A percentile compares a stretch with the other conserved stretches of the same genome.
These are phyloP conservation scores for Coelopa pilipes DNA, from an alignment of 2,888 invertebrate species.

Conservation along the genomic window DNA sequence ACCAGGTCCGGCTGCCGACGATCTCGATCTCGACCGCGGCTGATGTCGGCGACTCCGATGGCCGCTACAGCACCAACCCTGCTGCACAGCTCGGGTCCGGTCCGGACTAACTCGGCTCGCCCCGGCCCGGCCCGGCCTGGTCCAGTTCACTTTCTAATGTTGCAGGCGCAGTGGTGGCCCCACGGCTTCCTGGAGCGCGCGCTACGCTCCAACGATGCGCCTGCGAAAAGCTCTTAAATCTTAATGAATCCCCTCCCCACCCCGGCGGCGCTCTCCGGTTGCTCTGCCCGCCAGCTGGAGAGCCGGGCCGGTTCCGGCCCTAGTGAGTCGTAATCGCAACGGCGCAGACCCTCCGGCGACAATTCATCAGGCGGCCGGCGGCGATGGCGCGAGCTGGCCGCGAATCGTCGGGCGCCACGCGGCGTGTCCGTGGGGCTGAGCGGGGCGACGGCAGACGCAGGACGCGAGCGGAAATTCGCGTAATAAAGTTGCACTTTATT, in stretches of 20 bases:
- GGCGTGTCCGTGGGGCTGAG: not conserved
- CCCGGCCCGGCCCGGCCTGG: not conserved
- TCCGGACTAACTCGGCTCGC: slow-evolving; percentile 1
- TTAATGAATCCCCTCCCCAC: slow-evolving; percentile 43
- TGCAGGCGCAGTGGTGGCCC: not conserved
- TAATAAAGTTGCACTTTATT: slow-evolving; percentile 36
- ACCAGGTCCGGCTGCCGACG: no score
- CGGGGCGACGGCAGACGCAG: no score
- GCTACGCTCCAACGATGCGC: slow-evolving; percentile 40
- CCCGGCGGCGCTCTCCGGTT: no score
- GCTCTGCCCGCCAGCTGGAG: no score
- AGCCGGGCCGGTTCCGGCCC: no score
- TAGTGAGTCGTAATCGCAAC: not conserved
- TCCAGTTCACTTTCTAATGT: slow-evolving; percentile 46
- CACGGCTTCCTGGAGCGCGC: not conserved
- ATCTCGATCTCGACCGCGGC: no score
- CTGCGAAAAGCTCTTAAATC: slow-evolving; percentile 49
- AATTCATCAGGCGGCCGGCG: slow-evolving; percentile 36
- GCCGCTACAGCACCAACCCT: not conserved
- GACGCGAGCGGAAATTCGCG: slow-evolving; percentile 33
- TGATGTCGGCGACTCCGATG: no score
- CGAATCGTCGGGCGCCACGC: not conserved
- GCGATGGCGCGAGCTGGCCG: slow-evolving; percentile 9
- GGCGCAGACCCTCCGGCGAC: slow-evolving; percentile 32
- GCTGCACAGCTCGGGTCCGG: not conserved